Base-by-base conservation (phyloP, 2,113 vertebrate species). In the Pelmatolapia mariae region DNA sequence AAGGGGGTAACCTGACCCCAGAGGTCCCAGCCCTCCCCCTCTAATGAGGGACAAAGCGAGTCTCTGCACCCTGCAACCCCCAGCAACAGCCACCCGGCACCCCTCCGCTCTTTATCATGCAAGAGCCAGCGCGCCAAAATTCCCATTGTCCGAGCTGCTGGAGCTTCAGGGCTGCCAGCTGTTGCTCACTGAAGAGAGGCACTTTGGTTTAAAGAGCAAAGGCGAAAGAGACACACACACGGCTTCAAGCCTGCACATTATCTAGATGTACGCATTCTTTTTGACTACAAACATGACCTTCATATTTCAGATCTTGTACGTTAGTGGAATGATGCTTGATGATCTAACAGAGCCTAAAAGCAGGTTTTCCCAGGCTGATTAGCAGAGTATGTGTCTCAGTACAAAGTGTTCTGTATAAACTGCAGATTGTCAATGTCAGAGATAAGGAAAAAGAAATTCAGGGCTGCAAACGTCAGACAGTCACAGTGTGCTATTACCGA, bases 1-100 rank as follows among this genome's bases (percentile, higher is more conserved):
- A 40, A 50, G 80, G 84, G 88, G 86, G 93, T 89, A 94, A 94
- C 91, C 86, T 91, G 93, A 96, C 93, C 93, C 89, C 19, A 31
- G 1, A 81, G 79, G 86, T 80, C 40, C 56, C 4, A n/a, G 61
- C 90, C 89, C 81, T 84, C 92, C 93, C 91, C 94, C 79, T 89
- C 80, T 29, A 90, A 89, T 81, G 73, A 26, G 68, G 83, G 86
- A 94, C 90, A 96, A 96, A 93, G 93, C 76, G 5, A 81, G 85
- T 26, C 53, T 45, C 83, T 80, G 88, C 89, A 85, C 80, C 90
- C 86, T 38, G 13, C 26, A 52, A 87, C 86, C 91, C 68, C 56
- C 13, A 68, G 81, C 87, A 87, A 80, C 89, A 86, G 86, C 85
- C 84, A 6, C 61, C 84, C 80, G 29, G 61, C 80, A 61, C 78